phyloP scores from a whole-genome alignment of 2,888 invertebrate genomes.

The Stenchaetothrips biformis region DNA sequence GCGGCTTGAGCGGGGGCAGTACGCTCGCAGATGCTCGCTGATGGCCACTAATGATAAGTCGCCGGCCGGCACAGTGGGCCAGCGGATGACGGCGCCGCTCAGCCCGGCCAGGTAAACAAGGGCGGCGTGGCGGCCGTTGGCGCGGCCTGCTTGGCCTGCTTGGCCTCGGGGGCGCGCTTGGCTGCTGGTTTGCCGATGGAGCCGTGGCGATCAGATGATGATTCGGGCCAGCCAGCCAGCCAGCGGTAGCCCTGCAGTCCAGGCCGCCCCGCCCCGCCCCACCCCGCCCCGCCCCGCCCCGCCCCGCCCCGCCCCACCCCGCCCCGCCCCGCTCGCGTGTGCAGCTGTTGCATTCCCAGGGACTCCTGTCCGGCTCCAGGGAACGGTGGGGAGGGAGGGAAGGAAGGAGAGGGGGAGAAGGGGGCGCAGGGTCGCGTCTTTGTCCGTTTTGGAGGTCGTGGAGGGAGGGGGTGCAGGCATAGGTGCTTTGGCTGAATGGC shows the following conservation, averaged over 20 bases:
- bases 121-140: neutral
- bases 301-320: neutral
- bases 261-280: neutral
- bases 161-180: neutral
- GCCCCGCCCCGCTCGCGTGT: neutral
- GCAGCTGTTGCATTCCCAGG: conserved; percentile 10
- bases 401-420: neutral
- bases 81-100: neutral
- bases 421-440: conserved; percentile 5
- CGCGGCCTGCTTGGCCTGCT: neutral
- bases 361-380: neutral
- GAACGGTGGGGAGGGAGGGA: neutral
- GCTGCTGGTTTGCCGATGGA: neutral
- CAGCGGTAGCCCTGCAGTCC: too few species aligned
- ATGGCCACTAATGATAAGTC: neutral
- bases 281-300: neutral
- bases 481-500: neutral
- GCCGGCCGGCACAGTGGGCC: too few species aligned
- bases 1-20: neutral
- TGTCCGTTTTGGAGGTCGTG: conserved; percentile 16
- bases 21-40: neutral
- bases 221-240: neutral
- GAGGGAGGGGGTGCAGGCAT: neutral
- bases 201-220: conserved; percentile 6
- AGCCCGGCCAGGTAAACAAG: neutral